Evolutionary conservation across 2,797 vertebrate species (phyloP).

Genomic region (Eupleurogrammus muticus): DNA sequence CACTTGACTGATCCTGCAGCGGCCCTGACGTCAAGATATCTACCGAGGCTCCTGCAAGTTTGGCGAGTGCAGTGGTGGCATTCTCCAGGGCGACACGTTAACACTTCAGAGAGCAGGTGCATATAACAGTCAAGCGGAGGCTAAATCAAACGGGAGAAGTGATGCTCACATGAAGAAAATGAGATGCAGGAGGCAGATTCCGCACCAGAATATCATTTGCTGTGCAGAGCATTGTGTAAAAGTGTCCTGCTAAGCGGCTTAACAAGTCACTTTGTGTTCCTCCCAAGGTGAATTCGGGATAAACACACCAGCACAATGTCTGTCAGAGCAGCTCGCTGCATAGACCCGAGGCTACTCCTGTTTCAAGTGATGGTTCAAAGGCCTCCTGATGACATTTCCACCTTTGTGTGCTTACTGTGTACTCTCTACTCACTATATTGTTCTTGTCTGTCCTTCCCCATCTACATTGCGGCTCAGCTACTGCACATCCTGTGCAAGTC

Average conservation of each 20-base stretch:
- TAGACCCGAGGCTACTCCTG: constrained; percentile 38
- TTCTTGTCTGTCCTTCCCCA: constrained; percentile 15
- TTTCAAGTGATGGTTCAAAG: constrained; percentile 43
- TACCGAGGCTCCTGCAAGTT: too few relatives aligned
- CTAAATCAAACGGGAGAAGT: too few relatives aligned
- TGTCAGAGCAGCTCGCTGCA: constrained; percentile 29
- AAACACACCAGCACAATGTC: constrained; percentile 32
- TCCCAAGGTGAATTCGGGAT: constrained; percentile 35
- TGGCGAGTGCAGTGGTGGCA: too few relatives aligned
- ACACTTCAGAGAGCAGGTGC: too few relatives aligned
- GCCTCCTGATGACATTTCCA: constrained; percentile 7
- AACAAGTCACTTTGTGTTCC: constrained; percentile 34
- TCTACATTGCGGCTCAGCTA: constrained; percentile 17
- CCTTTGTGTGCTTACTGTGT: not conserved
- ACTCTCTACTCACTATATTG: not conserved
- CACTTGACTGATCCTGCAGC: too few relatives aligned
- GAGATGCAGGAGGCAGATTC: too few relatives aligned
- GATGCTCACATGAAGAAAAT: too few relatives aligned
- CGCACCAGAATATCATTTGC: constrained; percentile 7
- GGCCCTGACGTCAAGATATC: too few relatives aligned
- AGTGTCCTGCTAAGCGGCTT: constrained; percentile 58
- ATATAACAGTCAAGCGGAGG: too few relatives aligned
- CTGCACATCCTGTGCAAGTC: constrained; percentile 20
- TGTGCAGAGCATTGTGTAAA: constrained; percentile 25
- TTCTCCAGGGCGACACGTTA: too few relatives aligned